A percentile compares a stretch with the other conserved stretches of the same genome.
phyloP scores from a whole-genome alignment of 2,888 invertebrate species.

The Tinea semifulvella region DNA sequence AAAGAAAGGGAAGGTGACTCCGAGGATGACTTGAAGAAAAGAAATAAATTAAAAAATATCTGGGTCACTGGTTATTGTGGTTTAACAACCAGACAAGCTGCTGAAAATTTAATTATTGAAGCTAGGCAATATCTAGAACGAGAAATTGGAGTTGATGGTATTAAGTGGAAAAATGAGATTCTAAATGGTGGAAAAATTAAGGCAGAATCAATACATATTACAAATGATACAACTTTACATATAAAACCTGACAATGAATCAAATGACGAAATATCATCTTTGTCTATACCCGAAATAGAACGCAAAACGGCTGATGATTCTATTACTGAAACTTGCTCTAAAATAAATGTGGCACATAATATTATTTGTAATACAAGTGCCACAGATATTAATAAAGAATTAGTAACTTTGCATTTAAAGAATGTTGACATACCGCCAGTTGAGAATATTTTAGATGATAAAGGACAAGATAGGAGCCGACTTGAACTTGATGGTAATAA shows the following conservation, averaged over 20 bases:
- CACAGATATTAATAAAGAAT: too few relatives aligned
- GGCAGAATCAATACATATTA: background rate
- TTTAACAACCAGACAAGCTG: slow-evolving; percentile 83
- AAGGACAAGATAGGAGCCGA: too few relatives aligned
- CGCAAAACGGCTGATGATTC: too few relatives aligned
- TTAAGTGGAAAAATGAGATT: slow-evolving; percentile 69
- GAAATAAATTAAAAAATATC: slow-evolving; percentile 74
- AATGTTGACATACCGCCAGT: too few relatives aligned
- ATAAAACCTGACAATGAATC: background rate
- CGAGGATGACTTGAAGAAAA: slow-evolving; percentile 68
- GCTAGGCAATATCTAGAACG: slow-evolving; percentile 76
- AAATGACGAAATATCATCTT: too few relatives aligned
- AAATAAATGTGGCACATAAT: too few relatives aligned
- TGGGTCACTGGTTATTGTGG: slow-evolving; percentile 85
- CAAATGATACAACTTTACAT: background rate
- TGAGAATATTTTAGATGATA: too few relatives aligned
- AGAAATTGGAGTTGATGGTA: slow-evolving; percentile 77
- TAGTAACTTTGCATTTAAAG: too few relatives aligned
- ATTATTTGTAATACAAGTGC: too few relatives aligned
- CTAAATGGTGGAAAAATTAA: background rate
- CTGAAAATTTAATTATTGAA: slow-evolving; percentile 78
- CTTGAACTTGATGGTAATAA: too few relatives aligned
- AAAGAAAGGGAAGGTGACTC: slow-evolving; percentile 78
- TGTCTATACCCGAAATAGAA: too few relatives aligned
- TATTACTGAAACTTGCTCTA: too few relatives aligned